Conservation (phyloP, 2,888 invertebrate species). For the Drosophila nr. medialis region DNA sequence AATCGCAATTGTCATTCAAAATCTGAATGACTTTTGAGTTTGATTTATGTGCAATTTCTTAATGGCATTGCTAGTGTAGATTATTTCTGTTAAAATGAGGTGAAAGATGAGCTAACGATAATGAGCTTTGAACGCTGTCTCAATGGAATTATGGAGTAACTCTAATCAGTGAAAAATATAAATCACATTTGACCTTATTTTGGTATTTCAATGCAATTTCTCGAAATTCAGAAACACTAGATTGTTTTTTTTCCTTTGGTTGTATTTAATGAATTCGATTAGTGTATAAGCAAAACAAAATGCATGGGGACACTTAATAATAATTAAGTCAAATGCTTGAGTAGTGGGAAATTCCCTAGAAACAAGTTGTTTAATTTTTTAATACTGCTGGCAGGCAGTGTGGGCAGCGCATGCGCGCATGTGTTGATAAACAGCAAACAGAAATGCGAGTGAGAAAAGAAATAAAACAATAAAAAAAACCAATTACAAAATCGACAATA, state of each 20-base stretch:
- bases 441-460: constrained; percentile 18
- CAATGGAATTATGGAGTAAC: neutral
- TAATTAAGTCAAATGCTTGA: constrained; percentile 4
- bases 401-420: constrained; percentile 52
- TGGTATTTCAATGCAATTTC: neutral
- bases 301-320: constrained; percentile 32
- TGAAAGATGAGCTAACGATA: neutral
- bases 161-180: neutral
- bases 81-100: neutral
- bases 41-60: constrained; percentile 8
- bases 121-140: neutral
- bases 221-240: neutral
- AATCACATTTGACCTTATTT: neutral
- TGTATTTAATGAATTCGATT: constrained; percentile 10
- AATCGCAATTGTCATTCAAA: constrained; percentile 26
- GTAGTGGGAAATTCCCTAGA: constrained; percentile 51
- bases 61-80: neutral
- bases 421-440: constrained; percentile 30
- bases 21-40: constrained; percentile 15
- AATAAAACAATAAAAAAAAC: constrained; percentile 17
- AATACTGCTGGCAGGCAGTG: constrained; percentile 5
- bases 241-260: neutral
- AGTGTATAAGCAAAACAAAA: neutral
- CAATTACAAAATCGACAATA: constrained; percentile 72
- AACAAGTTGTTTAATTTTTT: constrained; percentile 21